Base-by-base conservation (phyloP, 2,113 vertebrate species). In the Scalopus aquaticus region DNA sequence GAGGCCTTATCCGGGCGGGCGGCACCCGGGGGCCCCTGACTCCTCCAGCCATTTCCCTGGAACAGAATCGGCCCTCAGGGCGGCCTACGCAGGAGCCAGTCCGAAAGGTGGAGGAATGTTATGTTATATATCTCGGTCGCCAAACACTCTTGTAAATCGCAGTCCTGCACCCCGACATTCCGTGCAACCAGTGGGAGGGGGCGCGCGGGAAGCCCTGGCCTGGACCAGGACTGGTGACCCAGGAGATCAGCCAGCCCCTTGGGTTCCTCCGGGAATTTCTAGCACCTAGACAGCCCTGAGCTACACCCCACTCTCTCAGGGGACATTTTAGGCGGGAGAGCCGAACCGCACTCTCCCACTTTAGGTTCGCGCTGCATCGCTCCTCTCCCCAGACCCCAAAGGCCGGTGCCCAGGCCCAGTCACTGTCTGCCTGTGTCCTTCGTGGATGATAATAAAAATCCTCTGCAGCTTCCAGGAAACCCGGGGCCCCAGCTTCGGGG, bases 361-460 rank as follows among this genome's bases (percentile, higher is more conserved):
- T 24, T 28, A 0, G 1, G 24, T 24, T 42, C 42, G 67, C 44
- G 2, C 67, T 30, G 46, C 42, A 35, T 22, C 30, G 24, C 7
- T 16, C 22, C 13, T 60, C 46, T 35, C 1, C 60, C 1, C 0
- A 2, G 26, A 10, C 28, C 60, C 1, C 20, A 44, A 2, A 35
- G 1, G n/a, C 92, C 16, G 5, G 26, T 37, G 3, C 22, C 16
- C 28, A 64, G 64, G 16, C 6, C 16, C 15, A 1, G n/a, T 32
- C 30, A 17, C 37, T 30, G 67, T 13, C 85, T 32, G 54, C 11
- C 39, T 8, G 20, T 20, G 20, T 20, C 73, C 37, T 84, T 77
- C 28, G 22, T 22, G 44, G 15, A 15, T 35, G 15, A 46, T 60
- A 19, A n/a, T 16, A 46, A 64, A 56, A 54, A 49, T 44, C 37